phyloP scores from a whole-genome alignment of 2,888 invertebrate genomes.

The Bombyx huttoni region DNA sequence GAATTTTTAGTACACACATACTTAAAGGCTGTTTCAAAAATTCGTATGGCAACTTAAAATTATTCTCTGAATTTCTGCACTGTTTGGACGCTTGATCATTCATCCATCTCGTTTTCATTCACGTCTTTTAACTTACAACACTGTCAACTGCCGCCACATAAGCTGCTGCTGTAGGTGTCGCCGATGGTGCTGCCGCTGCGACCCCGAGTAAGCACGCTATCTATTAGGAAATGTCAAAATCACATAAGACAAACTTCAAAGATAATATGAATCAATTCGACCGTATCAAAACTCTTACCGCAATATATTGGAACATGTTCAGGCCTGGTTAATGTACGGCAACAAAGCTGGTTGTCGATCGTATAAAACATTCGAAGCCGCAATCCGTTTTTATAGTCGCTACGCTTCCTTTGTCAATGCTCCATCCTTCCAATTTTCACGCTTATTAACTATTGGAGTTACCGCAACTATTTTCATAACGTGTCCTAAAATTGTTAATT shows the following conservation, averaged over 20 bases:
- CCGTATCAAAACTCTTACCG: conserved; percentile 30
- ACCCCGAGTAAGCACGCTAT: conserved; percentile 42
- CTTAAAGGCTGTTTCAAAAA: too few species aligned
- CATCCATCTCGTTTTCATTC: background rate
- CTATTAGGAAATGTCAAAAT: conserved; percentile 16
- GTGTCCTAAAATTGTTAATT: conserved; percentile 31
- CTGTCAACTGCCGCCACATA: conserved; percentile 20
- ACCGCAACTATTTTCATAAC: conserved; percentile 42
- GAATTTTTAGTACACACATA: too few species aligned
- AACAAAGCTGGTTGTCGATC: conserved; percentile 18
- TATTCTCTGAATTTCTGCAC: too few species aligned
- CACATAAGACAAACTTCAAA: too few species aligned
- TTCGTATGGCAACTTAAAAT: too few species aligned
- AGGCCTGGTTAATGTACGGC: conserved; percentile 7
- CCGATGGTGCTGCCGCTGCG: conserved; percentile 36
- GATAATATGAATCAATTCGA: background rate
- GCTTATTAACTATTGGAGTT: conserved; percentile 52
- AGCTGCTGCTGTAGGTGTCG: conserved; percentile 5
- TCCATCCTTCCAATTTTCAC: conserved; percentile 48
- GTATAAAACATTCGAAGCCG: conserved; percentile 10
- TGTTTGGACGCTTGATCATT: too few species aligned
- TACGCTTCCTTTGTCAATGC: conserved; percentile 35
- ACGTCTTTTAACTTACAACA: conserved; percentile 29
- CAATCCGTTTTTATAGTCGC: conserved; percentile 33
- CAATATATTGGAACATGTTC: conserved; percentile 45